Percentiles rank a stretch among this genome's conserved stretches.
These are phyloP conservation scores for Oenanthe melanoleuca DNA, from an alignment of 2,113 vertebrate genomes.

Conservation along the genomic window DNA sequence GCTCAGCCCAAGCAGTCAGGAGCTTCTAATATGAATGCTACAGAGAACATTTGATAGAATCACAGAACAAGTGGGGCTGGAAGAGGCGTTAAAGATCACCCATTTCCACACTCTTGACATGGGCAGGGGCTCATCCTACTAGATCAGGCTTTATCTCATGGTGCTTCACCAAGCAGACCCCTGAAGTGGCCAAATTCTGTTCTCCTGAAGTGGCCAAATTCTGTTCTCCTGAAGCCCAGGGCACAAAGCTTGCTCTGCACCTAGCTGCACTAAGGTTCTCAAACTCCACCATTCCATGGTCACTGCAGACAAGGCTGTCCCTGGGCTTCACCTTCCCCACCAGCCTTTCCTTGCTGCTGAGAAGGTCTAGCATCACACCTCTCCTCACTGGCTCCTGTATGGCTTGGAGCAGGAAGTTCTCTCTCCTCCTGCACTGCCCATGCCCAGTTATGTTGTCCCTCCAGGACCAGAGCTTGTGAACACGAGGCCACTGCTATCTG, in stretches of 20 bases:
- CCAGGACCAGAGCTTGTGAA: neutral
- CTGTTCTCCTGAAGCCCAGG: neutral
- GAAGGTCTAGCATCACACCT: neutral
- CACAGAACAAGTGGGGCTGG: neutral
- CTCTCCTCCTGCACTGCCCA: neutral
- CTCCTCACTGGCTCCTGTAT: neutral
- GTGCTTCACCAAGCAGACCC: neutral
- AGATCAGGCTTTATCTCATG: neutral
- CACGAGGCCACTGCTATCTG: neutral
- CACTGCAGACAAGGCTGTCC: neutral
- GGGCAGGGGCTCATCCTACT: neutral
- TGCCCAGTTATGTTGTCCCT: neutral
- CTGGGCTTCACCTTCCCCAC: neutral
- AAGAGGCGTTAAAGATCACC: neutral
- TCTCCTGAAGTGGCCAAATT: neutral
- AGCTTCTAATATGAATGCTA: neutral
- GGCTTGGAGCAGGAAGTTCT: neutral
- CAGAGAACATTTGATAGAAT: neutral
- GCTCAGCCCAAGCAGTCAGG: accelerated
- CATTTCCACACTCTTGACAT: neutral
- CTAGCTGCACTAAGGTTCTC: neutral
- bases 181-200: neutral
- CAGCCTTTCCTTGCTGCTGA: neutral
- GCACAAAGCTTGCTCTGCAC: neutral
- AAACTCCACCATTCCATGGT: neutral